phyloP scores from a whole-genome alignment of 2,797 vertebrate genomes.

The Clamator glandarius region DNA sequence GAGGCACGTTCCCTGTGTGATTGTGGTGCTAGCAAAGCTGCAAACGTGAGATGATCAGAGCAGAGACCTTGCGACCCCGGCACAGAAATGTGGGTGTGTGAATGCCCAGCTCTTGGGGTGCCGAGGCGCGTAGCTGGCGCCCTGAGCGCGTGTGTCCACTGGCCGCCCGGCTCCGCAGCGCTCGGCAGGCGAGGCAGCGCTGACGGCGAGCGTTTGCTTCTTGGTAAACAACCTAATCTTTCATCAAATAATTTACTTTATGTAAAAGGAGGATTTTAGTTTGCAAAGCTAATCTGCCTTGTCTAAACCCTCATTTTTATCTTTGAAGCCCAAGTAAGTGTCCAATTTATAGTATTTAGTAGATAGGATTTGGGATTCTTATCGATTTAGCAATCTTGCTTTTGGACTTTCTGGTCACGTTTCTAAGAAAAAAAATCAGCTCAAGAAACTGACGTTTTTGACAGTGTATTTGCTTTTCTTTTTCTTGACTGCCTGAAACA shows the following conservation, averaged over 20 bases:
- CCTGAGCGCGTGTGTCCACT: fast-evolving
- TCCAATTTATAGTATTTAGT: conserved; percentile 18
- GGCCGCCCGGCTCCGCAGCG: fast-evolving
- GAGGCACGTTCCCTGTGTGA: fast-evolving
- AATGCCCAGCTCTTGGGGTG: fast-evolving
- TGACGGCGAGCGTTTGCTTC: background rate
- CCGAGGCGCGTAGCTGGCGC: background rate
- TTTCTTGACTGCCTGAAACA: background rate
- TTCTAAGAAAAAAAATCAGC: background rate
- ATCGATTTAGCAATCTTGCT: background rate
- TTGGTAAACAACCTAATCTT: background rate
- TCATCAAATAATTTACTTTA: conserved; percentile 29
- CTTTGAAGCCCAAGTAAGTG: conserved; percentile 17
- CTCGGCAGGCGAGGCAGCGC: fast-evolving
- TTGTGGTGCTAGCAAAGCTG: background rate
- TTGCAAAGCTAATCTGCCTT: conserved; percentile 18
- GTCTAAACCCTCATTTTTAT: conserved; percentile 31
- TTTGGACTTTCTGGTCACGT: conserved; percentile 40
- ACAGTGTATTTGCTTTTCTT: conserved; percentile 18
- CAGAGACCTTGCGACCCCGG: background rate
- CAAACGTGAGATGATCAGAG: fast-evolving
- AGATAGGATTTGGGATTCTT: conserved; percentile 41
- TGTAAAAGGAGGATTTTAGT: conserved; percentile 24
- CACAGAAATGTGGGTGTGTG: fast-evolving
- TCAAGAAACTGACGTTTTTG: background rate